Percentiles rank a stretch among this genome's conserved stretches.
phyloP scores from a whole-genome alignment of 2,113 vertebrate species.

The Toxotes jaculatrix region DNA sequence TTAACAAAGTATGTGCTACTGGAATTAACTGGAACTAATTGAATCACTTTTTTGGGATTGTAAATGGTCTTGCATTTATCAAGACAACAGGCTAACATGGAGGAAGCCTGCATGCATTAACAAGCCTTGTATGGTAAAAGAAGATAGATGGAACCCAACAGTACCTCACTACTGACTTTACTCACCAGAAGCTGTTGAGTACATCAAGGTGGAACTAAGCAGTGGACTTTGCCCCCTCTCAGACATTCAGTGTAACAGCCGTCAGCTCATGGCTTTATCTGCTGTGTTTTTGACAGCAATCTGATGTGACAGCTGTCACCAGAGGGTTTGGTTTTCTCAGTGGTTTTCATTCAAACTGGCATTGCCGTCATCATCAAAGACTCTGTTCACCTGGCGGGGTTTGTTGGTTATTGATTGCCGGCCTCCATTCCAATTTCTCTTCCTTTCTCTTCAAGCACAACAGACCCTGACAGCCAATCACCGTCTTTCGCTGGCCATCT shows the following conservation, averaged over 20 bases:
- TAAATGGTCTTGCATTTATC: background rate
- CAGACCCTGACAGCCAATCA: conserved; percentile 58
- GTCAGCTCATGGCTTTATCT: conserved; percentile 49
- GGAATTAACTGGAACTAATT: no score
- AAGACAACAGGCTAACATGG: background rate
- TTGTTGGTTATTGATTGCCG: conserved; percentile 49
- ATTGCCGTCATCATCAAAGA: conserved; percentile 22
- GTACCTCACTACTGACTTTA: background rate
- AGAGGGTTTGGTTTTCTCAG: conserved; percentile 27
- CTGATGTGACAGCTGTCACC: conserved; percentile 54
- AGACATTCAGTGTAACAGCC: conserved; percentile 37
- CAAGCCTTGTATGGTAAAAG: background rate
- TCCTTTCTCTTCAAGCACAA: conserved; percentile 32
- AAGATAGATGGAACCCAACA: background rate
- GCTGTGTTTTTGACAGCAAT: conserved; percentile 46
- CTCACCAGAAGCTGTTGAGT: background rate
- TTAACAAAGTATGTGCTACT: background rate
- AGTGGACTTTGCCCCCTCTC: conserved; percentile 12
- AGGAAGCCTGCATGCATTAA: background rate
- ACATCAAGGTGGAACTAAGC: conserved; percentile 16
- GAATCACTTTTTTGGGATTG: background rate
- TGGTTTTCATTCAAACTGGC: conserved; percentile 35
- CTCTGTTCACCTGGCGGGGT: conserved; percentile 35
- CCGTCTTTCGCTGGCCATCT: conserved; percentile 31
- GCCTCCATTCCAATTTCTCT: conserved; percentile 44